Base-by-base conservation (phyloP, 2,888 invertebrate species). In the Sepioteuthis lessoniana region DNA sequence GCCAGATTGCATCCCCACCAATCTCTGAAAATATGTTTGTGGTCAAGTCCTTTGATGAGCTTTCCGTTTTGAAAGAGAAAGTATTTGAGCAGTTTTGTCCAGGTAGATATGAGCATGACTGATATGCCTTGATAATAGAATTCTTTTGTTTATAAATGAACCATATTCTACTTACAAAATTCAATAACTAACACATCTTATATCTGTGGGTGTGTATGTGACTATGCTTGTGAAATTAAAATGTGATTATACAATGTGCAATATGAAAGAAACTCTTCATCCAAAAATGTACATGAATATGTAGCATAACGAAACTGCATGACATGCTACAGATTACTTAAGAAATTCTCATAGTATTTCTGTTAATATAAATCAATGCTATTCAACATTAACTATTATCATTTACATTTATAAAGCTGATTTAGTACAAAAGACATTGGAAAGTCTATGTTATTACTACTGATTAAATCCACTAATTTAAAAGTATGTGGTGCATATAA, bases 1-100 rank as follows among this genome's bases (percentile, higher is more conserved):
- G 96, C 93, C 95, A 94, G 31, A 96, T 96, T 37, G 96, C 96
- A 16, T 95, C 95, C 37, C 93, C 60, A 60, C 96, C 96, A 42
- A 90, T 95, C 13, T 94, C 94, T 8, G 95, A 95, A 47, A 95
- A 96, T 94, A 94, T 95, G 38, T 95, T 95, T 94, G 94, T 94
- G 90, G 95, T 96, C 13, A 94, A 96, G 46, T 94, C 94, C 90
- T 93, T 90, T 42, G 76, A 90, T 38, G 94, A 90, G 50, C 94
- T 96, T 37, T 90, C 93, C 90, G 94, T 95, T 90, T 93, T 95
- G 13, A 95, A 95, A 46, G 94, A 95, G 13, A 94, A 94, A 90
- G 95, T 96, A 31, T 96, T 96, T 94, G 91, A 95, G 28, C 94
- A 95, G n/a, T 91, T 95, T 21, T 96, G 96, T 93, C 94, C 94